phyloP scores from a whole-genome alignment of 1,140 invertebrate genomes.

The Marisa cornuarietis region DNA sequence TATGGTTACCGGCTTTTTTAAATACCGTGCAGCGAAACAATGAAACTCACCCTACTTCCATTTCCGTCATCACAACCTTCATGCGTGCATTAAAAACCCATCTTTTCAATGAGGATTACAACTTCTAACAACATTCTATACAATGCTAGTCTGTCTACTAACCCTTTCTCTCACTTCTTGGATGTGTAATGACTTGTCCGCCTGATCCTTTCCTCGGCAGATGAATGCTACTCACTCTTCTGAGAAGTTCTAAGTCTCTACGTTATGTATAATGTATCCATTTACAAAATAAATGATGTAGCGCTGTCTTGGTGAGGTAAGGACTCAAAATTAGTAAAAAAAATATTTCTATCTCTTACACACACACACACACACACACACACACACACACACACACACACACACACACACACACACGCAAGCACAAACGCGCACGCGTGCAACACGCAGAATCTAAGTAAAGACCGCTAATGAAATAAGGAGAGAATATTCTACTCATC shows the following conservation, averaged over 20 bases:
- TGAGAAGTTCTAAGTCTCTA: neutral
- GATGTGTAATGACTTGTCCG: neutral
- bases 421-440: neutral
- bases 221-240: neutral
- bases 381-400: constrained; percentile 14
- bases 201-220: neutral
- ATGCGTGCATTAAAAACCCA: too few species aligned
- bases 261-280: neutral
- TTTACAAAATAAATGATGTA: neutral
- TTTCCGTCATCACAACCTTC: too few species aligned
- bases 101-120: too few species aligned
- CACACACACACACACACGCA: constrained; percentile 20
- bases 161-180: neutral
- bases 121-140: too few species aligned
- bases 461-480: too few species aligned
- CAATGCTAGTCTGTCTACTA: too few species aligned
- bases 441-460: neutral
- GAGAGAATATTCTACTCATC: too few species aligned
- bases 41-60: too few species aligned
- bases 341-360: neutral
- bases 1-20: neutral
- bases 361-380: constrained; percentile 16
- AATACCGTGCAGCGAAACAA: neutral
- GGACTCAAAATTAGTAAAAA: neutral
- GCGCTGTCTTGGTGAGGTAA: too few species aligned